These are phyloP conservation scores for Pilophorus perplexus DNA, from an alignment of 2,888 invertebrate genomes.

Conservation along the genomic window DNA sequence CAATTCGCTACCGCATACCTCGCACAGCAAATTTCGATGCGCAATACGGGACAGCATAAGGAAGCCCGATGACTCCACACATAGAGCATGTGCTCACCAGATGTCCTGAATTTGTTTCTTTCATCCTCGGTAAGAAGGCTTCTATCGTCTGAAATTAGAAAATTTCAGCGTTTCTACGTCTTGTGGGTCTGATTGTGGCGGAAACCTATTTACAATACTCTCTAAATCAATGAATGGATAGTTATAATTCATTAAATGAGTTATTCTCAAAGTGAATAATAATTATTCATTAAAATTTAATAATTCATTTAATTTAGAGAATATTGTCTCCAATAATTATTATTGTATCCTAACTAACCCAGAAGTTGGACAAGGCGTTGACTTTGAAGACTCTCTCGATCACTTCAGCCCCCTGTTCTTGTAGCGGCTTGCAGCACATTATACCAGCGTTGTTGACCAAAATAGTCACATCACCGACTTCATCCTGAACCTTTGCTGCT, in stretches of 20 bases:
- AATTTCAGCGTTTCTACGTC: too few relatives aligned
- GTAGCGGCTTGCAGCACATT: constrained; percentile 72
- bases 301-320: too few relatives aligned
- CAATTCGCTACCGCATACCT: too few relatives aligned
- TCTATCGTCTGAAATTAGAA: constrained; percentile 65
- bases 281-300: too few relatives aligned
- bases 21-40: constrained; percentile 79
- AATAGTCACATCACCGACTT: constrained; percentile 74
- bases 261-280: too few relatives aligned
- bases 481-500: constrained; percentile 62
- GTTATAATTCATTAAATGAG: too few relatives aligned
- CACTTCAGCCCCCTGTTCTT: constrained; percentile 65
- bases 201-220: neutral
- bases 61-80: constrained; percentile 69
- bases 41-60: constrained; percentile 79
- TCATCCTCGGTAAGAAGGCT: constrained; percentile 75
- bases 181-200: too few relatives aligned
- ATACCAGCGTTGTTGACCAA: constrained; percentile 85
- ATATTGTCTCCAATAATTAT: too few relatives aligned
- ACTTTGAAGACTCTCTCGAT: constrained; percentile 70
- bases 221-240: neutral
- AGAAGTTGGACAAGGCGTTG: constrained; percentile 76
- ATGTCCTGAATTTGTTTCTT: constrained; percentile 70
- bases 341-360: too few relatives aligned
- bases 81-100: constrained; percentile 73